Conservation (phyloP, 2,888 invertebrate genomes). For the Miltochrista miniata region DNA sequence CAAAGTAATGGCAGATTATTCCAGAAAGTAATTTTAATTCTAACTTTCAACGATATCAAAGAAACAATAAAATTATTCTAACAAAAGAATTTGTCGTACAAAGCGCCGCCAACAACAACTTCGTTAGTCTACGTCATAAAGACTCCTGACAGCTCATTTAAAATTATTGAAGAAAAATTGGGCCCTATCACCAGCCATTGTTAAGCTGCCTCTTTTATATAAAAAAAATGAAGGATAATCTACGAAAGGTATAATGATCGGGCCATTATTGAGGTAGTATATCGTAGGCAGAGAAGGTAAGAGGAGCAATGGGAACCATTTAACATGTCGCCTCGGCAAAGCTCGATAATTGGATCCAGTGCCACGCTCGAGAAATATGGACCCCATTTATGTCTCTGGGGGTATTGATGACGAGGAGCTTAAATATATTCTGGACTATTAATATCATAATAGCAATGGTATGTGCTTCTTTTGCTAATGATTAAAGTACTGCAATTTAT, state of each 20-base stretch:
- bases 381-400: constrained; percentile 59
- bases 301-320: constrained; percentile 64
- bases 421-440: constrained; percentile 36
- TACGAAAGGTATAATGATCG: constrained; percentile 32
- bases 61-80: background rate
- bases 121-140: constrained; percentile 12
- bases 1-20: background rate
- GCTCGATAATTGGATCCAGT: constrained; percentile 78
- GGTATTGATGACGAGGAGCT: constrained; percentile 49
- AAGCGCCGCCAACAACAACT: constrained; percentile 15
- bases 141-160: constrained; percentile 19
- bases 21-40: background rate
- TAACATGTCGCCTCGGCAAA: constrained; percentile 69
- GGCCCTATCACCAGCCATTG: constrained; percentile 14
- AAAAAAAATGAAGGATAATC: constrained; percentile 27
- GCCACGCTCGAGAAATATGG: constrained; percentile 67
- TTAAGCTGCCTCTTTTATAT: constrained; percentile 16
- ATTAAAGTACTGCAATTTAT: constrained; percentile 16
- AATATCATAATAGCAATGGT: constrained; percentile 37
- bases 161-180: constrained; percentile 19
- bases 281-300: constrained; percentile 33
- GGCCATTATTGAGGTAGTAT: constrained; percentile 43
- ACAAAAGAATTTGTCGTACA: constrained; percentile 2
- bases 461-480: constrained; percentile 22
- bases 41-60: background rate